phyloP scores from a whole-genome alignment of 2,113 vertebrate species.

The Serinus canaria region DNA sequence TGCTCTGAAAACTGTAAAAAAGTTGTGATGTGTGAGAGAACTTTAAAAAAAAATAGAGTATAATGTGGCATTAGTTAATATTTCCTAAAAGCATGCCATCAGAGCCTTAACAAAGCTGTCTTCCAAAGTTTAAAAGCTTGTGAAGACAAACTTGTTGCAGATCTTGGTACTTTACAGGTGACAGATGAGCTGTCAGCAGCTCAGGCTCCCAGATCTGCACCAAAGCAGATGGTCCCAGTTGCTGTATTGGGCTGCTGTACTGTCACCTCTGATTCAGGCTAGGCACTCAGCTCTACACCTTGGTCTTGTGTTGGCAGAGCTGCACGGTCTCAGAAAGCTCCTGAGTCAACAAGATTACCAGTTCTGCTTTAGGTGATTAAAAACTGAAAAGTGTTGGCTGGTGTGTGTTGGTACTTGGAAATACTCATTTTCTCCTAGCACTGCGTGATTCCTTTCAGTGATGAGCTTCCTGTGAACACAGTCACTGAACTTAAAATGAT shows the following conservation, averaged over 20 bases:
- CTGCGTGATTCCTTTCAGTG: background rate
- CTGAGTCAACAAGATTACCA: background rate
- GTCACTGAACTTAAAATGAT: background rate
- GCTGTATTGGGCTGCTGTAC: background rate
- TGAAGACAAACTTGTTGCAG: background rate
- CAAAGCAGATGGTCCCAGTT: background rate
- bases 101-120: background rate
- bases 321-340: background rate
- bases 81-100: background rate
- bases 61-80: background rate
- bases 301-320: background rate
- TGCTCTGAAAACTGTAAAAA: background rate
- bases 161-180: background rate
- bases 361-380: background rate
- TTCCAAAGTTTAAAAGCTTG: background rate
- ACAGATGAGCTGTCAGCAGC: background rate
- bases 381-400: background rate
- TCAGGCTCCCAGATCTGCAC: background rate
- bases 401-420: background rate
- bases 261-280: background rate
- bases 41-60: background rate
- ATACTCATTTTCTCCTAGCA: background rate
- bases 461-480: background rate
- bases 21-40: rapidly evolving
- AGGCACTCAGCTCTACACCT: background rate